These are phyloP conservation scores for Pyxicephalus adspersus DNA, from an alignment of 2,113 vertebrate genomes.

Conservation along the genomic window DNA sequence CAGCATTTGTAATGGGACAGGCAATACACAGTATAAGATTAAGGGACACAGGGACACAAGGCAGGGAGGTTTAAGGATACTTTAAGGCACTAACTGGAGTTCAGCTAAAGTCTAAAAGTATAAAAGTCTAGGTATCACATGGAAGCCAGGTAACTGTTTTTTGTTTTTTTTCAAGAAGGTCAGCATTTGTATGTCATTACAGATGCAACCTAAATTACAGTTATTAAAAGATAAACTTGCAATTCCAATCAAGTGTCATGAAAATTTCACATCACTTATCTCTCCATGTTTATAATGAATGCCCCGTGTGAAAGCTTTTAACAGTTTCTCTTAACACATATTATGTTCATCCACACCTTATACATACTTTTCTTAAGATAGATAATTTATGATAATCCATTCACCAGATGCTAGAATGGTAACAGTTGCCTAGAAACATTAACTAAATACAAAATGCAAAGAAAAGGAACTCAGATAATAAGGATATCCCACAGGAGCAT, in stretches of 20 bases:
- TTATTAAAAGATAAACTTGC: neutral
- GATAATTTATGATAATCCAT: conserved; percentile 38
- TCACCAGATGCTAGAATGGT: neutral
- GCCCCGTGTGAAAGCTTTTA: neutral
- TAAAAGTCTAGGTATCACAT: too few species aligned
- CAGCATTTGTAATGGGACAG: too few species aligned
- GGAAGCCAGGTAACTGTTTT: too few species aligned
- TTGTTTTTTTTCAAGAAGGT: too few species aligned
- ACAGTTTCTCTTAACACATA: conserved; percentile 8
- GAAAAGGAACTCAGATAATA: neutral
- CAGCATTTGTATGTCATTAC: too few species aligned
- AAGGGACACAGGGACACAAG: too few species aligned
- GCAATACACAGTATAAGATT: too few species aligned
- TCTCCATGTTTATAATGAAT: neutral
- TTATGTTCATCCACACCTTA: conserved; percentile 16
- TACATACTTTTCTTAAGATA: conserved; percentile 15
- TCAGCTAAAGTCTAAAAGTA: too few species aligned
- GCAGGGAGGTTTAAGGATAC: too few species aligned
- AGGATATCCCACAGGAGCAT: too few species aligned
- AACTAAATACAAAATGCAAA: neutral
- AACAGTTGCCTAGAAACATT: conserved; percentile 3
- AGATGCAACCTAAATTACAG: too few species aligned
- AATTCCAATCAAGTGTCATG: neutral
- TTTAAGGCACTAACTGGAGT: too few species aligned
- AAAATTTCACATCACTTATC: conserved; percentile 1